Evolutionary conservation across 2,888 invertebrate species (phyloP).

Genomic region (Argyresthia goedartella): DNA sequence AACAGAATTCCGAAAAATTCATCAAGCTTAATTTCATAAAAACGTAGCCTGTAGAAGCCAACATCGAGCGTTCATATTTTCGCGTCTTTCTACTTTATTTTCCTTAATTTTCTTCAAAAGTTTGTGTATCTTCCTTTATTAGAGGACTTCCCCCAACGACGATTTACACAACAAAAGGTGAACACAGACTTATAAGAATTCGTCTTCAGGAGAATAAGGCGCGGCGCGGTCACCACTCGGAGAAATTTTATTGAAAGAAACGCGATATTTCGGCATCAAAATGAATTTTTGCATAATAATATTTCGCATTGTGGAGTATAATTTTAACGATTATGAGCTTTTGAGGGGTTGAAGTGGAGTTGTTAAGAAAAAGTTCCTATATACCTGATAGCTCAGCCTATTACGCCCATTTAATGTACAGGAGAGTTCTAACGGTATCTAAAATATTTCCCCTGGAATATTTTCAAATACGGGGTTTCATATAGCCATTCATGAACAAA

Average conservation of each 20-base stretch:
- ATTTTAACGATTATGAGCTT: no score
- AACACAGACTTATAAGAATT: slow-evolving; percentile 7
- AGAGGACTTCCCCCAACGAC: slow-evolving; percentile 15
- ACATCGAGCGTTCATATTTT: not conserved
- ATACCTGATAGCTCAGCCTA: no score
- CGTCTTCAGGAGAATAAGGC: not conserved
- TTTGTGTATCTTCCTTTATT: not conserved
- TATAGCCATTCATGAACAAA: no score
- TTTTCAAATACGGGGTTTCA: no score
- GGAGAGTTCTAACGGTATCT: no score
- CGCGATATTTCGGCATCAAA: not conserved
- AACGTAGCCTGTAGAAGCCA: not conserved
- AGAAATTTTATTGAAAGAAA: not conserved
- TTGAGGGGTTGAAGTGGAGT: no score
- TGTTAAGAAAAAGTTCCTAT: no score
- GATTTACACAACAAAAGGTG: slow-evolving; percentile 32
- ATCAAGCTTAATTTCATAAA: no score
- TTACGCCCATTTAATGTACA: no score
- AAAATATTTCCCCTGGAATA: no score
- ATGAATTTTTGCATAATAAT: not conserved
- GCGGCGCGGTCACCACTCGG: not conserved
- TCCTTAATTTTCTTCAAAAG: not conserved
- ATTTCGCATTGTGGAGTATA: not conserved
- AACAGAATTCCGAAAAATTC: no score
- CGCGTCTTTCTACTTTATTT: not conserved